phyloP scores from a whole-genome alignment of 2,113 vertebrate species.

The Accipiter virgatus region DNA sequence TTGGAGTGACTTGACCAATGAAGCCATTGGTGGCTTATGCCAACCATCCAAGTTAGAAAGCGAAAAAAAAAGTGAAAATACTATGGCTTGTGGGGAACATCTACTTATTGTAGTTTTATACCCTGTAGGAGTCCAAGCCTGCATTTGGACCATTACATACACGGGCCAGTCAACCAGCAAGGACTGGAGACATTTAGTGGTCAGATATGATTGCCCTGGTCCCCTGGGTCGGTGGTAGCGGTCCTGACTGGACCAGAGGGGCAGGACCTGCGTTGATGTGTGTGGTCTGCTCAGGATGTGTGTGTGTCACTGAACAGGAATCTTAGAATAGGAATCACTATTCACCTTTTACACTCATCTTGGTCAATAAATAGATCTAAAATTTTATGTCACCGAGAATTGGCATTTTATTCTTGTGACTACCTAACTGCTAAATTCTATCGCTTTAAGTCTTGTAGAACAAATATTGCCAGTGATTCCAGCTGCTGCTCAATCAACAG shows the following conservation, averaged over 20 bases:
- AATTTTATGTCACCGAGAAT: background rate
- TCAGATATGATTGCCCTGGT: background rate
- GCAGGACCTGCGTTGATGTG: background rate
- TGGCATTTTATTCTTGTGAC: background rate
- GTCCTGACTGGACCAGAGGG: background rate
- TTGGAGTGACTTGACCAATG: background rate
- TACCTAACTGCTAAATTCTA: background rate
- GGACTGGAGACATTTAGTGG: too few species aligned
- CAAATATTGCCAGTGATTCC: background rate
- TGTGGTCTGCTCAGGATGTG: background rate
- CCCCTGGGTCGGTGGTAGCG: too few species aligned
- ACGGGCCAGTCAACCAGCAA: background rate
- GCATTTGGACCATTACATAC: background rate
- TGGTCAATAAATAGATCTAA: background rate
- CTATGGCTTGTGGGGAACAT: background rate
- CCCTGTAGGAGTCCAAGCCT: background rate
- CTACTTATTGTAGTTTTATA: background rate
- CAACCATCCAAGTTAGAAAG: background rate
- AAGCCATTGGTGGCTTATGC: background rate
- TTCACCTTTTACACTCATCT: background rate
- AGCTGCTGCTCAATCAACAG: background rate
- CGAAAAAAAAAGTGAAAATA: background rate
- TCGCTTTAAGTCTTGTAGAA: background rate
- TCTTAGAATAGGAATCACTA: background rate
- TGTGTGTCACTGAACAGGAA: background rate